Conservation (phyloP, 1,140 invertebrate genomes). For the Bombus confusus region DNA sequence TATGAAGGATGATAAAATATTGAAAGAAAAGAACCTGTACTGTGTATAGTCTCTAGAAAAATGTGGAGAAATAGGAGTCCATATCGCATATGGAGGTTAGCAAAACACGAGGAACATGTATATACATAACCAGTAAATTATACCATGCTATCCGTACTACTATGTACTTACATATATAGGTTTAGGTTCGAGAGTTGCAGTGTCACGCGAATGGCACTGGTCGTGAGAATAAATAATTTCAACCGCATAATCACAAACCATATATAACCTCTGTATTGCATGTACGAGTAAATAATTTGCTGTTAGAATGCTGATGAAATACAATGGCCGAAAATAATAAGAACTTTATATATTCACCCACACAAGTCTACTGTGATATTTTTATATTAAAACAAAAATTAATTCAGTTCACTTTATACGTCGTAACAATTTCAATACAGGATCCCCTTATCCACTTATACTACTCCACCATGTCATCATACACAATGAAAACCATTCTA, state of each 20-base stretch:
- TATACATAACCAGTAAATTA: neutral
- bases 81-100: neutral
- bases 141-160: neutral
- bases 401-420: neutral
- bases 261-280: neutral
- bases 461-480: too few species aligned
- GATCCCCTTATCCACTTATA: too few species aligned
- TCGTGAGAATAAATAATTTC: conserved; percentile 12
- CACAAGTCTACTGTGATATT: neutral
- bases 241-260: conserved; percentile 6
- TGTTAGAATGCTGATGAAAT: neutral
- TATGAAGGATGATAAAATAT: neutral
- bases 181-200: neutral
- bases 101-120: neutral
- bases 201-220: neutral
- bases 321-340: neutral
- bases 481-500: neutral
- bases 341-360: neutral
- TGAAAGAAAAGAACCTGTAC: too few species aligned
- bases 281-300: neutral
- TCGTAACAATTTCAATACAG: too few species aligned
- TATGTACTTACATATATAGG: neutral
- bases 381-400: neutral
- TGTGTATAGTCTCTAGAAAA: neutral
- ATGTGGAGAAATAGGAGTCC: too few species aligned